Base-by-base conservation (phyloP, 1,140 invertebrate genomes). In the Lethrus apterus region DNA sequence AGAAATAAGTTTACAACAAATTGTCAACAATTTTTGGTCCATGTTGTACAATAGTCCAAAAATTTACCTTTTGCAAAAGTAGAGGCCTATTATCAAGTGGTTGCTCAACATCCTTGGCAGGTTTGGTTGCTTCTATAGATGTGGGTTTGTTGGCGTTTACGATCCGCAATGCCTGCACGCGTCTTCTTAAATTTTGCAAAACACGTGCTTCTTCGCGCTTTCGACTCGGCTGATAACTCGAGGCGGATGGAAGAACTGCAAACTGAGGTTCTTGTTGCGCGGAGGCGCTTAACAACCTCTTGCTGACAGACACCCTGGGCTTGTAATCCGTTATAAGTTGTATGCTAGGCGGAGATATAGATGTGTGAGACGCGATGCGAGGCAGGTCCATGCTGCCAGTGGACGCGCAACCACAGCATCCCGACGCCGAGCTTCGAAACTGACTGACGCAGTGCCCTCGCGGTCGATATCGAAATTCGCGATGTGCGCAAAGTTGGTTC, bases 161-260 rank as follows among this genome's bases (percentile, higher is more conserved):
- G 4, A 66, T 46, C 42, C 56, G 56, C 26, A 64, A 57, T 34
- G 64, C 60, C 43, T 67, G 60, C 21, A 68, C 51, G 20, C 63
- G 55, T 34, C 50, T 54, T 40, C 64, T 57, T 15, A 69, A 46
- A 46, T 69, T 68, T 46, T 64, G 63, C 15, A 69, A 51, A 29
- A 59, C 64, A 43, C 57, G 57, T 26, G 67, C 67, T 43, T 68
- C 67, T 49, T 69, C 67, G 8, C 63, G 55, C 31, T 56, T 59
- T 26, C 65, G 44, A 47, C 63, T 66, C 2, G 67, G 67, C 42
- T 63, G 62, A 46, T 57, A 66, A 19, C 48, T 46, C 8, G 62
- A 54, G 15, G 57, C 50, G 10, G 51, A 55, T 11, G 63, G 60
- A 36, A 63, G 52, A 10, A 58, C 43, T n/a, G 59, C 56, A 46